Evolutionary conservation across 1,140 invertebrate species (phyloP).

Genomic region (Drosophila tristis): DNA sequence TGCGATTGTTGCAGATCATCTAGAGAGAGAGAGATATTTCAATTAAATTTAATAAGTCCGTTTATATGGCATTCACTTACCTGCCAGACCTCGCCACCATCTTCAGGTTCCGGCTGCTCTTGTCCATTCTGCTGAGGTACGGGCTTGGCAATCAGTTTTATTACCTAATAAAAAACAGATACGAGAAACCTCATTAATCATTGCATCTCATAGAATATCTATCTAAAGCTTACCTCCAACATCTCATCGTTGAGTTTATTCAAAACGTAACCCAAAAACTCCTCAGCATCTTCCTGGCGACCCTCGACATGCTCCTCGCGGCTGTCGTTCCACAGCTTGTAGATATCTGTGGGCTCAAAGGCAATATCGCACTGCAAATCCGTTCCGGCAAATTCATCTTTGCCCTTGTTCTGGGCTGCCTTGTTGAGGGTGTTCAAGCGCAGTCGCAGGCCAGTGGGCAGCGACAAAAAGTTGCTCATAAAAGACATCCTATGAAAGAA

Average conservation of each 20-base stretch:
- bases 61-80: conserved; percentile 81
- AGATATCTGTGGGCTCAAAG: conserved; percentile 93
- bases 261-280: conserved; percentile 95
- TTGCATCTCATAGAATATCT: neutral
- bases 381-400: conserved; percentile 84
- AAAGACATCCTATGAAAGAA: conserved; percentile 85
- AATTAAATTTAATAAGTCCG: neutral
- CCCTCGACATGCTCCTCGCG: conserved; percentile 90
- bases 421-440: conserved; percentile 70
- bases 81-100: conserved; percentile 90
- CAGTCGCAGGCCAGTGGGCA: conserved; percentile 86
- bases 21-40: conserved; percentile 2
- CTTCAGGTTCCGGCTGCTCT: conserved; percentile 85
- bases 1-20: conserved; percentile 89
- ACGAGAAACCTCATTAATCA: neutral
- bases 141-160: conserved; percentile 84
- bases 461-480: conserved; percentile 88
- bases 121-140: conserved; percentile 84
- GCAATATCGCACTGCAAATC: conserved; percentile 85
- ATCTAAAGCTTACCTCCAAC: conserved; percentile 88
- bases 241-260: conserved; percentile 98
- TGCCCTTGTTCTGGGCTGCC: conserved; percentile 75
- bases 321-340: conserved; percentile 92
- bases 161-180: conserved; percentile 52
- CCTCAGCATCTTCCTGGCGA: conserved; percentile 97